phyloP scores from a whole-genome alignment of 1,140 invertebrate species.

The Drosophila pachea region DNA sequence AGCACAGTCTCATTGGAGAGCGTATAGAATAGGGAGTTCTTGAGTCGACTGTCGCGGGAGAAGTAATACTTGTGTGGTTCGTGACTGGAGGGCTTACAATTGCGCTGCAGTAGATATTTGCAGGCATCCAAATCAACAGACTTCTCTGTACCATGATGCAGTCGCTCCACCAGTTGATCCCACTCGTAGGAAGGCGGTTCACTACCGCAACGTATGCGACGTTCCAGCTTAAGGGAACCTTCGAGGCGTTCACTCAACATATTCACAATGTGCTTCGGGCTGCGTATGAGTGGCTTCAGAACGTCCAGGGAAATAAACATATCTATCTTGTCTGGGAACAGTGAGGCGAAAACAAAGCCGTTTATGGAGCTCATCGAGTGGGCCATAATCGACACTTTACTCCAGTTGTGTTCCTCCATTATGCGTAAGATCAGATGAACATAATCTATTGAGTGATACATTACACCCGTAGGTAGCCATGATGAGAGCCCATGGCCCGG shows the following conservation, averaged over 20 bases:
- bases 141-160: conserved; percentile 80
- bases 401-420: conserved; percentile 84
- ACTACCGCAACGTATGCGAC: conserved; percentile 67
- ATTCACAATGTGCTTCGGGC: conserved; percentile 49
- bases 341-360: conserved; percentile 81
- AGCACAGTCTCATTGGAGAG: conserved; percentile 80
- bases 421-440: conserved; percentile 81
- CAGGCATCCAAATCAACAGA: conserved; percentile 81
- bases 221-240: conserved; percentile 79
- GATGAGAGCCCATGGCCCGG: conserved; percentile 86
- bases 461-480: conserved; percentile 82
- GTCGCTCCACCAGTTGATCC: conserved; percentile 81
- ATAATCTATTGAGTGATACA: conserved; percentile 82
- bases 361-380: conserved; percentile 85
- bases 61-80: conserved; percentile 83
- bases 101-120: conserved; percentile 82
- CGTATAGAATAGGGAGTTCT: conserved; percentile 79
- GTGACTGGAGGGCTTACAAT: conserved; percentile 79
- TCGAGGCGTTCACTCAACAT: conserved; percentile 77
- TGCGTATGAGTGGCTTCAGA: conserved; percentile 80
- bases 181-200: conserved; percentile 82
- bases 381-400: conserved; percentile 83
- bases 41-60: conserved; percentile 82
- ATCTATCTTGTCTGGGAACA: conserved; percentile 82
- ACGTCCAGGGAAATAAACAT: conserved; percentile 83